Percentiles rank a stretch among this genome's conserved stretches.
These are phyloP conservation scores for Fragum whitleyi DNA, from an alignment of 2,888 invertebrate genomes.

Conservation along the genomic window DNA sequence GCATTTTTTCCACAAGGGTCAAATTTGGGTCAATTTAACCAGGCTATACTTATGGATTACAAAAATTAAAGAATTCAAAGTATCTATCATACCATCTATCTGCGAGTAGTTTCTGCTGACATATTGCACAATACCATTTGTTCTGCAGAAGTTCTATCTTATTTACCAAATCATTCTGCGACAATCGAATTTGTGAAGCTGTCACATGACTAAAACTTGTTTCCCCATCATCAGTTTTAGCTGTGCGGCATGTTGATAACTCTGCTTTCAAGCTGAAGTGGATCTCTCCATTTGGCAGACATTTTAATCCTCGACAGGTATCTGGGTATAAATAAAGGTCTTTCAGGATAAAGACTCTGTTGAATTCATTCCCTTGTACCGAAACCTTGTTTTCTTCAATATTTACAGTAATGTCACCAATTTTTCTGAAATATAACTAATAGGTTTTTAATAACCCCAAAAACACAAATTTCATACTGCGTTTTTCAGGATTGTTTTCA, in stretches of 20 bases:
- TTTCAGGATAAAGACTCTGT: constrained; percentile 40
- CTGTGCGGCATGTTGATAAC: neutral
- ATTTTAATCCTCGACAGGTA: constrained; percentile 69
- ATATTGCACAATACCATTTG: constrained; percentile 72
- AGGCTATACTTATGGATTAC: too few relatives aligned
- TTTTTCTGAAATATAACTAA: constrained; percentile 16
- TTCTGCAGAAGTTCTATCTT: constrained; percentile 66
- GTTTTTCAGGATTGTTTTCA: too few relatives aligned
- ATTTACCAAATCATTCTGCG: constrained; percentile 65
- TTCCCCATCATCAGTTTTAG: neutral
- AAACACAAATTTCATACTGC: neutral
- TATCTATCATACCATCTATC: constrained; percentile 43
- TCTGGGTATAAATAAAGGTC: constrained; percentile 63
- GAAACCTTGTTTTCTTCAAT: constrained; percentile 38
- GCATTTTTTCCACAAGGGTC: too few relatives aligned
- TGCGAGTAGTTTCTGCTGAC: constrained; percentile 68
- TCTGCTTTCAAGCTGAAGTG: constrained; percentile 59
- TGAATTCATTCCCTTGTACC: neutral
- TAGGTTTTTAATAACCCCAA: neutral
- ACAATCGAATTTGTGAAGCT: neutral
- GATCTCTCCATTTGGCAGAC: constrained; percentile 56
- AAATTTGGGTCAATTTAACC: too few relatives aligned
- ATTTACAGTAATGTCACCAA: constrained; percentile 26
- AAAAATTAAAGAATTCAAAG: too few relatives aligned
- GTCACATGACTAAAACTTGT: constrained; percentile 13